Base-by-base conservation (phyloP, 2,888 invertebrate species). In the Protodeltote pygarga region DNA sequence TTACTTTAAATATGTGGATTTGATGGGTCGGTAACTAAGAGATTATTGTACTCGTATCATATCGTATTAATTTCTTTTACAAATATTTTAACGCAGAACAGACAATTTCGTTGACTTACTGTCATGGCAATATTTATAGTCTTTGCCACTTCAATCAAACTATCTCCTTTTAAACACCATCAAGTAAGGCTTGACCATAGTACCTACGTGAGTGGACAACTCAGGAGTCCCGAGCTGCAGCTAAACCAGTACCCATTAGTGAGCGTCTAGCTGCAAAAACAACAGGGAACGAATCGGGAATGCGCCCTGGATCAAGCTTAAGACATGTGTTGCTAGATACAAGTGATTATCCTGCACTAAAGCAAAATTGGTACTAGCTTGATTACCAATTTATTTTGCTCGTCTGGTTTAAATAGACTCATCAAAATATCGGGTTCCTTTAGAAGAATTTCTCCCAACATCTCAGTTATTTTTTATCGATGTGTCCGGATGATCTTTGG, bases 281-380 rank as follows among this genome's bases (percentile, higher is more conserved):
- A 85, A 87, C 89, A 83, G 88, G 90, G 90, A 92, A 90, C 91
- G 90, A 91, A 92, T 92, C 91, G 84, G 87, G 91, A 91, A 92
- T 92, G 91, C 85, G 84, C 81, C 83, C 87, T 78, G 78, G 81
- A 87, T 84, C 79, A 63, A 67, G 63, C 79, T 77, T 64, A 62
- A 60, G 64, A 58, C 70, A 50, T 68, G 78, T 81, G 81, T 83
- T 86, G 83, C 85, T 70, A 78, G 65, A 61, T 66, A 63, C 53
- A 32, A 55, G 37, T 50, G 55, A 65, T 68, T 73, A 67, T 60
- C 65, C 69, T 63, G 57, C 41, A 59, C 48, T 52, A 25, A 11
- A 40, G 61, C 25, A 52, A 39, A 60, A 50, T 52, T 35, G 15
- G 25, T 33, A 17, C 3, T 35, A 4, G 14, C 8, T 16, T 9